Conservation (phyloP, 2,797 vertebrate genomes). For the Kryptolebias ocellatus region DNA sequence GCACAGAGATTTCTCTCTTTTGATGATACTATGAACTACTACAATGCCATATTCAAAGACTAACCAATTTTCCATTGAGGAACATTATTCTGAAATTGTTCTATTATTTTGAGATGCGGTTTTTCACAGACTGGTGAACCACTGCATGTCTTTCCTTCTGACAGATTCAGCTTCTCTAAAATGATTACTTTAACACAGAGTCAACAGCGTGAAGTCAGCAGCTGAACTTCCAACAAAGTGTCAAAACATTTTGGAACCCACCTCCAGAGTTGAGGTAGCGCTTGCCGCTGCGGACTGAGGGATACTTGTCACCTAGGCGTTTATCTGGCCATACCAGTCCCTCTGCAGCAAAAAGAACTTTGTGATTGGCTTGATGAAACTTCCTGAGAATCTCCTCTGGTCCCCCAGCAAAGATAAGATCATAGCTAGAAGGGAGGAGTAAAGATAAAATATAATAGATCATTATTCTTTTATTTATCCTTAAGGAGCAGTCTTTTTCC, state of each 20-base stretch:
- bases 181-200: not conserved
- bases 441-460: slow-evolving; percentile 37
- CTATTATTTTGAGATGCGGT: too few relatives aligned
- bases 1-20: too few relatives aligned
- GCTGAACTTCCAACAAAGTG: not conserved
- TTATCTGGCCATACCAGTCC: slow-evolving; percentile 95
- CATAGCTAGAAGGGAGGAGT: slow-evolving; percentile 83
- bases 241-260: slow-evolving; percentile 63
- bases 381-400: slow-evolving; percentile 94
- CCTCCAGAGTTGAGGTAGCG: slow-evolving; percentile 98
- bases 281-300: slow-evolving; percentile 90
- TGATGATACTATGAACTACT: too few relatives aligned
- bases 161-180: not conserved
- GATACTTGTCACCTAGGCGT: slow-evolving; percentile 90
- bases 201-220: not conserved
- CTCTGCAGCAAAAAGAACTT: slow-evolving; percentile 93
- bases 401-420: slow-evolving; percentile 93
- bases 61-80: too few relatives aligned
- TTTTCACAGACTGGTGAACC: too few relatives aligned
- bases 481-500: slow-evolving; percentile 10
- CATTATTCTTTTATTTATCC: slow-evolving; percentile 26
- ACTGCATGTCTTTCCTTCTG: too few relatives aligned
- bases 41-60: too few relatives aligned
- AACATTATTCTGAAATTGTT: too few relatives aligned
- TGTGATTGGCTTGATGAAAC: slow-evolving; percentile 91